phyloP scores from a whole-genome alignment of 2,797 vertebrate species.

The Gouania willdenowi region DNA sequence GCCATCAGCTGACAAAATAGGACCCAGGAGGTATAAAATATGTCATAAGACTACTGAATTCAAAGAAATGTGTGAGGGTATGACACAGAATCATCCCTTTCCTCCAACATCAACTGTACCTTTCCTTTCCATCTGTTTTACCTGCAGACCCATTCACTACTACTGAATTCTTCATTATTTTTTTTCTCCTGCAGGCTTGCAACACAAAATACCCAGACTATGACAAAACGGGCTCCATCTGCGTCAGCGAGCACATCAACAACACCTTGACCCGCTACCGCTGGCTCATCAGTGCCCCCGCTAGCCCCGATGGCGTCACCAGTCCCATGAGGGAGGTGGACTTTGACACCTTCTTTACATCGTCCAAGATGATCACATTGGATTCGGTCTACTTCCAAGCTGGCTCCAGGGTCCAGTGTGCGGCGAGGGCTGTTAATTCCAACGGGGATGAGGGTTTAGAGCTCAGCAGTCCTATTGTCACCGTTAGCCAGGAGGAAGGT shows the following conservation, averaged over 20 bases:
- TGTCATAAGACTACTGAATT: too few species aligned
- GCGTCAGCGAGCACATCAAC: constrained; percentile 87
- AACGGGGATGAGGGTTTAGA: constrained; percentile 87
- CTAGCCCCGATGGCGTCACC: constrained; percentile 85
- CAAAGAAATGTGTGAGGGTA: too few species aligned
- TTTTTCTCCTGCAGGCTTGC: constrained; percentile 81
- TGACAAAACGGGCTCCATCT: constrained; percentile 89
- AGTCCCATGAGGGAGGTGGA: constrained; percentile 91
- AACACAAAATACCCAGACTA: constrained; percentile 89
- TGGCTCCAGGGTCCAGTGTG: constrained; percentile 88
- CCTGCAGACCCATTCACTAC: constrained; percentile 19
- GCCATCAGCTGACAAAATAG: too few species aligned
- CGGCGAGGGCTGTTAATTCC: constrained; percentile 85
- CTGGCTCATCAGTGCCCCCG: constrained; percentile 88
- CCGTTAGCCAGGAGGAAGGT: constrained; percentile 85
- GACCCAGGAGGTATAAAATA: too few species aligned
- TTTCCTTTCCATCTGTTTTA: constrained; percentile 23
- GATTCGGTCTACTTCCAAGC: constrained; percentile 95
- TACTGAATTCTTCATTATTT: too few species aligned
- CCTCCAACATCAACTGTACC: constrained; percentile 31
- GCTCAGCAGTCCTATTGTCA: constrained; percentile 82
- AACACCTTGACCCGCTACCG: constrained; percentile 88
- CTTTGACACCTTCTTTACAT: constrained; percentile 95
- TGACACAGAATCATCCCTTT: constrained; percentile 33
- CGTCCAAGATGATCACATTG: constrained; percentile 88